A percentile compares a stretch with the other conserved stretches of the same genome.
Evolutionary conservation across 2,888 invertebrate species (phyloP).

Genomic region (Protophormia terraenovae): DNA sequence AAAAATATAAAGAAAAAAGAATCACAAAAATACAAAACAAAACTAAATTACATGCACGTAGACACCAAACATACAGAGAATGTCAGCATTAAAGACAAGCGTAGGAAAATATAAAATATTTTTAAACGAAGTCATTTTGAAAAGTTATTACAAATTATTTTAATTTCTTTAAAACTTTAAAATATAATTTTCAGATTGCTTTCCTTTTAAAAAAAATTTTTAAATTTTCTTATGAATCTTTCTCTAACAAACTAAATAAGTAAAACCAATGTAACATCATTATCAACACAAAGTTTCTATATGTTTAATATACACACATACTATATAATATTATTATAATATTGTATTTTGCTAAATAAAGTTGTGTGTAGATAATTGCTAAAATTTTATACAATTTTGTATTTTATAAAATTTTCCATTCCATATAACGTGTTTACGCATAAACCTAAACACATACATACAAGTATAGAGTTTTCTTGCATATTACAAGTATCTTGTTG

Average conservation of each 20-base stretch:
- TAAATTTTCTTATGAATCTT: conserved; percentile 21
- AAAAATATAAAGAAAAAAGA: background rate
- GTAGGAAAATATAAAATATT: background rate
- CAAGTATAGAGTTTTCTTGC: background rate
- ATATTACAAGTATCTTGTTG: conserved; percentile 1
- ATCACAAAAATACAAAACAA: background rate
- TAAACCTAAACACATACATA: background rate
- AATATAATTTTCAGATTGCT: background rate
- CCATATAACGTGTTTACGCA: conserved; percentile 10
- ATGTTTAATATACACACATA: background rate
- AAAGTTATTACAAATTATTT: background rate
- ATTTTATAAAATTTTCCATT: conserved; percentile 9
- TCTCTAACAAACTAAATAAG: conserved; percentile 41
- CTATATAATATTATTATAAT: background rate
- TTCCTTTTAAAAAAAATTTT: background rate
- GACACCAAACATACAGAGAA: background rate
- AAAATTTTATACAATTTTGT: conserved; percentile 25
- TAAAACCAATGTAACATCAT: conserved; percentile 36
- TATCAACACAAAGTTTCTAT: conserved; percentile 28
- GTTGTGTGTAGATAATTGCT: conserved; percentile 48
- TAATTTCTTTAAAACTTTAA: background rate
- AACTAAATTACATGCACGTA: conserved; percentile 16
- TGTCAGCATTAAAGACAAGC: background rate
- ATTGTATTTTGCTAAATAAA: background rate
- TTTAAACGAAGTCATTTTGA: background rate